A percentile compares a stretch with the other conserved stretches of the same genome.
Evolutionary conservation across 1,140 invertebrate genomes (phyloP).

Genomic region (Sarcophaga peregrina): DNA sequence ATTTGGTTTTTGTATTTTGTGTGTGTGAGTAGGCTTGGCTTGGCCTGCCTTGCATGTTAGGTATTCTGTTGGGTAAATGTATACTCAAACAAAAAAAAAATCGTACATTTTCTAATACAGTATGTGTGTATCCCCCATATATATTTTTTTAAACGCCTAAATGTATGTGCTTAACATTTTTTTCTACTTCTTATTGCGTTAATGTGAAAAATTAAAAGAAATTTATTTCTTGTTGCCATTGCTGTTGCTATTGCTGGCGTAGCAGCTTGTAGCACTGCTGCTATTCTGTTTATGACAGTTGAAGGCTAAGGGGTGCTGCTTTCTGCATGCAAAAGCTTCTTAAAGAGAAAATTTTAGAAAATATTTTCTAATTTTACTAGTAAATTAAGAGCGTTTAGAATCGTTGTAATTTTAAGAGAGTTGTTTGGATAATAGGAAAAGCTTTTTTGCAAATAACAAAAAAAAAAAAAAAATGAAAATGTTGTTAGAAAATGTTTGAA

Average conservation of each 20-base stretch:
- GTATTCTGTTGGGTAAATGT: no score
- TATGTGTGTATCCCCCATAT: not conserved
- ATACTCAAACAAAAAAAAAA: not conserved
- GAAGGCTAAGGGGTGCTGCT: no score
- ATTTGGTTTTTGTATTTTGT: not conserved
- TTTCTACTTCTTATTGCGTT: not conserved
- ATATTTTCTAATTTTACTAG: not conserved
- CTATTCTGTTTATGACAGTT: not conserved
- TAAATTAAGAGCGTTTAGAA: not conserved
- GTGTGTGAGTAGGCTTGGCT: conserved; percentile 41
- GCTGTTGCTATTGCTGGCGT: not conserved
- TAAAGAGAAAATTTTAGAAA: not conserved
- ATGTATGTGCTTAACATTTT: not conserved
- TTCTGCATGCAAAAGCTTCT: no score
- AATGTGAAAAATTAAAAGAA: conserved; percentile 21
- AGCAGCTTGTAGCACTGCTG: not conserved
- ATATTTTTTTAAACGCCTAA: not conserved
- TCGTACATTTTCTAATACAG: conserved; percentile 7
- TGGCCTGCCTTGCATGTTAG: not conserved
- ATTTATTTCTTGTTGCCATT: not conserved
- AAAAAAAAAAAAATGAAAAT: no score
- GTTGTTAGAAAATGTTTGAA: no score
- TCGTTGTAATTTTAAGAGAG: not conserved
- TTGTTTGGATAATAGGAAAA: not conserved
- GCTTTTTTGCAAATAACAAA: no score